Conservation (phyloP, 1,140 invertebrate species). For the Drosophila gunungcola region DNA sequence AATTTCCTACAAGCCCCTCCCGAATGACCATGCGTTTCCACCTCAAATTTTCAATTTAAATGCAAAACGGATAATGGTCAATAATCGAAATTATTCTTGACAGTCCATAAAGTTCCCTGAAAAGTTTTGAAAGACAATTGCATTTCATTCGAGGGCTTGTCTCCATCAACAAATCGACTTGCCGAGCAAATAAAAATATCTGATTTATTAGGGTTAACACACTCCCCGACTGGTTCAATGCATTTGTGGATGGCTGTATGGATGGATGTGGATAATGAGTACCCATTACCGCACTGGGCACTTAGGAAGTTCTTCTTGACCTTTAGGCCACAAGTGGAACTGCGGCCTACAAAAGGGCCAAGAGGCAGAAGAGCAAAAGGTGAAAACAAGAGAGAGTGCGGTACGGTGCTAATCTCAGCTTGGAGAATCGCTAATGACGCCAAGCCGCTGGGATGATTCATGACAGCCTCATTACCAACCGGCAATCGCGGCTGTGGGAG, state of each 20-base stretch:
- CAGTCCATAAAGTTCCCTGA: conserved; percentile 31
- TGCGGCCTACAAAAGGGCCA: conserved; percentile 13
- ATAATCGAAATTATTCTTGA: conserved; percentile 12
- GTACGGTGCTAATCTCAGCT: conserved; percentile 49
- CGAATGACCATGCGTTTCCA: conserved; percentile 20
- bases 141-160: conserved; percentile 31
- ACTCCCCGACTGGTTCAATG: conserved; percentile 15
- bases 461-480: conserved; percentile 43
- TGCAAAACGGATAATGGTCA: conserved; percentile 33
- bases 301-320: conserved; percentile 16
- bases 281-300: conserved; percentile 6
- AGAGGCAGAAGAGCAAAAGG: conserved; percentile 8
- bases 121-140: conserved; percentile 33
- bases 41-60: conserved; percentile 30
- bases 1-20: background rate
- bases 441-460: conserved; percentile 41
- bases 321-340: conserved; percentile 24
- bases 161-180: conserved; percentile 7
- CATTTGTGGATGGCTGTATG: background rate
- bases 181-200: conserved; percentile 7
- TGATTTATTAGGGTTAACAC: conserved; percentile 45
- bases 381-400: background rate
- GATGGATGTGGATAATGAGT: conserved; percentile 21
- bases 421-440: conserved; percentile 45
- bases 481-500: conserved; percentile 20